Conservation (phyloP, 2,113 vertebrate genomes). For the Anoplopoma fimbria region DNA sequence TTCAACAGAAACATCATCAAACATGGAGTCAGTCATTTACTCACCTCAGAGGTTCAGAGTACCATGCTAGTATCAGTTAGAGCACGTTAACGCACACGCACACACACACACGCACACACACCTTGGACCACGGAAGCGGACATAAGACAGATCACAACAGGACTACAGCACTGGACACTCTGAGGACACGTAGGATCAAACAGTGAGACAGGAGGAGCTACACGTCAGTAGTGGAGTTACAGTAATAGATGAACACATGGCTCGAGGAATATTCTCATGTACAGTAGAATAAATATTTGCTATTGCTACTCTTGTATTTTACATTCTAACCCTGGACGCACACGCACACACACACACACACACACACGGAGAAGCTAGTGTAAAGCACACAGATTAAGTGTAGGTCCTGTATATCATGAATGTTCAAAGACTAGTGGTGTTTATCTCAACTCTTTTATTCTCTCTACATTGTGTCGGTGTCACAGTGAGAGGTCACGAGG, state of each 20-base stretch:
- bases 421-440: slow-evolving; percentile 99
- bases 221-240: slow-evolving; percentile 98
- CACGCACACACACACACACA: slow-evolving; percentile 91
- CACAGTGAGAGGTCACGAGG: slow-evolving; percentile 90
- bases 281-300: slow-evolving; percentile 99
- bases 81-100: slow-evolving; percentile 84
- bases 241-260: slow-evolving; percentile 97
- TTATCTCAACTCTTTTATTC: slow-evolving; percentile 72
- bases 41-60: slow-evolving; percentile 82
- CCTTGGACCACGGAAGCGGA: slow-evolving; percentile 94
- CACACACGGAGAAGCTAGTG: slow-evolving; percentile 94
- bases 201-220: slow-evolving; percentile 94
- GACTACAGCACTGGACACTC: slow-evolving; percentile 91
- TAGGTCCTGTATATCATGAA: slow-evolving; percentile 99
- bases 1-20: slow-evolving; percentile 77
- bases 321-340: slow-evolving; percentile 98
- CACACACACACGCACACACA: slow-evolving; percentile 83
- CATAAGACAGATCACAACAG: slow-evolving; percentile 93
- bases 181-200: slow-evolving; percentile 90
- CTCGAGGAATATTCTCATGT: slow-evolving; percentile 98
- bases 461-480: slow-evolving; percentile 81
- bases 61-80: slow-evolving; percentile 94
- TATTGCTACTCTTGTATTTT: slow-evolving; percentile 97
- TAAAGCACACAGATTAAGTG: slow-evolving; percentile 99
- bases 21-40: too few relatives aligned